Conservation (phyloP, 2,888 invertebrate species). For the Gastracanthus pulcherrimus region DNA sequence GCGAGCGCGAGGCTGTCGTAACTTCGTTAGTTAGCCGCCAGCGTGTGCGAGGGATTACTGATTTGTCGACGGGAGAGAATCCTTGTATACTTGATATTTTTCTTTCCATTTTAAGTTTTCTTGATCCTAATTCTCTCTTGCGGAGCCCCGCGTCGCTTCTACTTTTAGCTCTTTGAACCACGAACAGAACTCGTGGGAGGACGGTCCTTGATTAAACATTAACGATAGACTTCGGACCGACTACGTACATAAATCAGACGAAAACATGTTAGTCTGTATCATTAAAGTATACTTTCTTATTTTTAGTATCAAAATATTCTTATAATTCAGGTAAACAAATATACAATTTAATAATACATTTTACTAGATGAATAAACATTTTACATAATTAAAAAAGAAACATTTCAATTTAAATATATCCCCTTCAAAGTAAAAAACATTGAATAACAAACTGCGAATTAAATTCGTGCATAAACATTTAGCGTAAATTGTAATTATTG, state of each 20-base stretch:
- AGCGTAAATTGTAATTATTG: slow-evolving; percentile 15
- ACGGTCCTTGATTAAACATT: not conserved
- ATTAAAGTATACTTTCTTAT: not conserved
- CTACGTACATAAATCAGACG: not conserved
- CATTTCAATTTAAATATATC: no score
- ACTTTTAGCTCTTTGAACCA: not conserved
- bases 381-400: no score
- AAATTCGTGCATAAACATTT: not conserved
- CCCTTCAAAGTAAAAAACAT: no score
- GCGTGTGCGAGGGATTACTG: not conserved
- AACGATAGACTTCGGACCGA: no score
- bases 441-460: not conserved
- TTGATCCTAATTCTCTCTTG: no score
- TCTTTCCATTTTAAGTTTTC: not conserved
- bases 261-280: no score
- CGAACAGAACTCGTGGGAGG: not conserved
- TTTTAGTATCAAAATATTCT: not conserved
- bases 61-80: not conserved
- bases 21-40: slow-evolving; percentile 2
- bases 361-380: no score
- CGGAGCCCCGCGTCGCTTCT: not conserved
- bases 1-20: no score
- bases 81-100: no score
- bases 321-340: no score
- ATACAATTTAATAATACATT: no score